phyloP scores from a whole-genome alignment of 1,140 invertebrate species.

The Drosophila navojoa region DNA sequence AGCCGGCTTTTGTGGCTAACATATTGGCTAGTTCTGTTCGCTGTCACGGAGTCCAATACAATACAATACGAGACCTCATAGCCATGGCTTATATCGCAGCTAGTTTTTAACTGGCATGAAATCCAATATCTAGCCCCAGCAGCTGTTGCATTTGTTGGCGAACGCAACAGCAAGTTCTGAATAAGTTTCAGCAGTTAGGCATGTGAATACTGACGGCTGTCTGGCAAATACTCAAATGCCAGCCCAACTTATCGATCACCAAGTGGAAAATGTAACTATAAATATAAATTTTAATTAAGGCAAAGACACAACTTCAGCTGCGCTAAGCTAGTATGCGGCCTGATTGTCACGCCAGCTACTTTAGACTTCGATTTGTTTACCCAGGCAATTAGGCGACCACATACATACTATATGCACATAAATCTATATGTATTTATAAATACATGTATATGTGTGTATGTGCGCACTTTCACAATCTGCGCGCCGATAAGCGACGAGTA shows the following conservation, averaged over 20 bases:
- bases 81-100: not conserved
- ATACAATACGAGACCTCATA: not conserved
- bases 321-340: not conserved
- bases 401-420: not conserved
- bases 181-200: not conserved
- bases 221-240: not conserved
- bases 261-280: not conserved
- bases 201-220: not conserved
- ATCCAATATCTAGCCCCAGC: constrained; percentile 10
- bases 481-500: constrained; percentile 32
- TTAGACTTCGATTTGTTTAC: constrained; percentile 23
- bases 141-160: constrained; percentile 6
- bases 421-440: not conserved
- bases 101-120: constrained; percentile 19
- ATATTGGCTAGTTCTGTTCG: constrained; percentile 3
- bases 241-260: no score
- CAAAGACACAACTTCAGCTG: constrained; percentile 2
- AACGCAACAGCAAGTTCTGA: not conserved
- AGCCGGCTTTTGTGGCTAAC: constrained; percentile 16
- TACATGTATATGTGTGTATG: not conserved
- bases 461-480: constrained; percentile 7
- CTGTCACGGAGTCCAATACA: not conserved
- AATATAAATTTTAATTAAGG: not conserved
- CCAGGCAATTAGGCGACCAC: constrained; percentile 3
- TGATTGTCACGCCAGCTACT: not conserved